Conservation (phyloP, 1,140 invertebrate species). For the Doryteuthis pealeii region DNA sequence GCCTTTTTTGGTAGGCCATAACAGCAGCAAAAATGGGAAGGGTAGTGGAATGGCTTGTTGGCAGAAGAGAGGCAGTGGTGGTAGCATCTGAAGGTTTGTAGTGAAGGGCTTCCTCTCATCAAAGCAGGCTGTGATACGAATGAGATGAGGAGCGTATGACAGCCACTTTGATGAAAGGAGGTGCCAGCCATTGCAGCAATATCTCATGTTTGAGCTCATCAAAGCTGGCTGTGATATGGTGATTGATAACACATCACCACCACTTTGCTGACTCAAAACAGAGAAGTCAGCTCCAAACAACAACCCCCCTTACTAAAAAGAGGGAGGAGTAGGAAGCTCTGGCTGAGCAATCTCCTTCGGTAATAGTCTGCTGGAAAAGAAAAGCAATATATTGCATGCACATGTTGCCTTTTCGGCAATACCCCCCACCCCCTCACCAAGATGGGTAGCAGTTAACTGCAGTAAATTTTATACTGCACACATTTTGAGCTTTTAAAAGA, state of each 20-base stretch:
- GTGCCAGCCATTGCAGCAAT: not conserved
- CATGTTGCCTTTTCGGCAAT: no score
- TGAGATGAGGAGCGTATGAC: not conserved
- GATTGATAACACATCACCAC: constrained; percentile 31
- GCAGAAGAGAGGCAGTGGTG: not conserved
- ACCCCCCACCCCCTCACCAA: no score
- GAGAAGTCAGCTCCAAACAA: not conserved
- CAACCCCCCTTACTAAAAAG: not conserved
- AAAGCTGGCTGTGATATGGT: constrained; percentile 46
- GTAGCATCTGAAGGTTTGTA: constrained; percentile 1
- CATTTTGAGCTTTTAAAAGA: no score
- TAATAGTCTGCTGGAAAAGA: no score
- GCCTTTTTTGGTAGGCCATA: no score
- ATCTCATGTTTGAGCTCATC: constrained; percentile 26
- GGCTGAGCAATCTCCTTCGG: constrained; percentile 1
- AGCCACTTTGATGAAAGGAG: constrained; percentile 15
- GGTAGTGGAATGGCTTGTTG: no score
- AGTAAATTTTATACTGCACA: no score
- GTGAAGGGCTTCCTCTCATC: constrained; percentile 29
- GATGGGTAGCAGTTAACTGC: no score
- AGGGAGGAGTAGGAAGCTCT: not conserved
- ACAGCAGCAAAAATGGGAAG: no score
- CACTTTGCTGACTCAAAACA: constrained; percentile 28
- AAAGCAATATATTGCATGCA: no score
- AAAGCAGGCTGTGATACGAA: constrained; percentile 46